Base-by-base conservation (phyloP, 1,140 invertebrate genomes). In the Bemisia tabaci region DNA sequence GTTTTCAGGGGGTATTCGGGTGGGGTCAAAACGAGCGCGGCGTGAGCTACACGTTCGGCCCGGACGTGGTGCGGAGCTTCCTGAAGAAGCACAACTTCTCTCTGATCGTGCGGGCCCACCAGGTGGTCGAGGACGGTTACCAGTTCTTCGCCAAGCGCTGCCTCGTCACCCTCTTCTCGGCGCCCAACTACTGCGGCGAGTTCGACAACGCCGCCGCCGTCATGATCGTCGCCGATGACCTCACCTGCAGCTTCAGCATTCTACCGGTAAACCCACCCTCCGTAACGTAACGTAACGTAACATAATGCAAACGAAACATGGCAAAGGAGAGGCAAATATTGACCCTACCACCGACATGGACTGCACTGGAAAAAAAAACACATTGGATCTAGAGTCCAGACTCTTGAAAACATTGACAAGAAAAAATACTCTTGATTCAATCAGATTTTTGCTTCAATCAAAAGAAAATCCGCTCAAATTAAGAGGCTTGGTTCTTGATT, bases 81-180 rank as follows among this genome's bases (percentile, higher is more conserved):
- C 82, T 94, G 59, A 87, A 89, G 74, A 84, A 88, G 74, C 90
- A 93, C 77, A 87, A 92, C 75, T 83, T 92, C 70, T 91, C 93
- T 77, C 79, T 95, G 71, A 93, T 95, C 70, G 93, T 91, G 76
- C 82, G 93, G 73, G 92, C 92, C 67, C 92, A 95, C 82, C 92
- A 95, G 82, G 87, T 88, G 66, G 90, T 93, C 23, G 91, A 94
- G 81, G 91, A 94, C 79, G 91, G 91, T 1, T 94, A 94, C 74
- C 90, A 94, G 77, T 94, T 94, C 77, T 94, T 95, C 79, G 91
- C 90, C 1, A 93, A 94, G 75, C 81, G 92, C 69, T 89, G 93
- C 75, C 80, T 95, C 70, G 92, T 97, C 1, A 97, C 94, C 22
- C 78, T 97, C 22, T 97, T 97, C 75, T 88, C 86, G 26, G 89